Percentiles rank a stretch among this genome's conserved stretches.
phyloP scores from a whole-genome alignment of 1,140 invertebrate genomes.

The Pissodes strobi region DNA sequence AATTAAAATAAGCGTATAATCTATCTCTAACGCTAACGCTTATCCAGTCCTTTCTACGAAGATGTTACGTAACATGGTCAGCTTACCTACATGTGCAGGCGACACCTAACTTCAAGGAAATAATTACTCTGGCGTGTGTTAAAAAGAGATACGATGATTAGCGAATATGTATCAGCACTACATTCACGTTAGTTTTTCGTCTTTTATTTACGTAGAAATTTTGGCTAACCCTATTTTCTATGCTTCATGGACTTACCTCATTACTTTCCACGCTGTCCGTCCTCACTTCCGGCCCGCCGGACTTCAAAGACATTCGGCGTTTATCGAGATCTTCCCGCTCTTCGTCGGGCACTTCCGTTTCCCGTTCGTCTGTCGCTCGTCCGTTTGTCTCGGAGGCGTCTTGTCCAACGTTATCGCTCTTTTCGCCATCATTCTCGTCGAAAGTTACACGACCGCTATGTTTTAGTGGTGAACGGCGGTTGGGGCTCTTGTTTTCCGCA shows the following conservation, averaged over 20 bases:
- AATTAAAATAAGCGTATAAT: too few species aligned
- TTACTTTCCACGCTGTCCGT: conserved; percentile 28
- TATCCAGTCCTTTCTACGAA: too few species aligned
- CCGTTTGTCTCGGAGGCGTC: conserved; percentile 12
- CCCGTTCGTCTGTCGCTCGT: not conserved
- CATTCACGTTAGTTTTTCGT: too few species aligned
- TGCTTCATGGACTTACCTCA: conserved; percentile 13
- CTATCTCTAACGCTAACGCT: too few species aligned
- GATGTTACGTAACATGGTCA: too few species aligned
- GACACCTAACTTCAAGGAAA: too few species aligned
- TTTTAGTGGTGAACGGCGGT: conserved; percentile 6
- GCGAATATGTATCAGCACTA: too few species aligned
- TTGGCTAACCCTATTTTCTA: not conserved
- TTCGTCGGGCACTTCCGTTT: not conserved
- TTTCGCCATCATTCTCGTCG: conserved; percentile 5
- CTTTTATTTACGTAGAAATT: too few species aligned
- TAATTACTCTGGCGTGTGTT: too few species aligned
- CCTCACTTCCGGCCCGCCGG: conserved; percentile 7
- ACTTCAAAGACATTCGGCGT: conserved; percentile 15
- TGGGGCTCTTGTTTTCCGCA: conserved; percentile 10
- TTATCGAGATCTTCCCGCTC: conserved; percentile 11
- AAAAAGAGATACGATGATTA: too few species aligned
- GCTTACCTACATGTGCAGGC: too few species aligned
- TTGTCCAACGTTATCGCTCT: not conserved
- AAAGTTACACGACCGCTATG: conserved; percentile 11